phyloP scores from a whole-genome alignment of 2,888 invertebrate genomes.

The Pilophorus perplexus region DNA sequence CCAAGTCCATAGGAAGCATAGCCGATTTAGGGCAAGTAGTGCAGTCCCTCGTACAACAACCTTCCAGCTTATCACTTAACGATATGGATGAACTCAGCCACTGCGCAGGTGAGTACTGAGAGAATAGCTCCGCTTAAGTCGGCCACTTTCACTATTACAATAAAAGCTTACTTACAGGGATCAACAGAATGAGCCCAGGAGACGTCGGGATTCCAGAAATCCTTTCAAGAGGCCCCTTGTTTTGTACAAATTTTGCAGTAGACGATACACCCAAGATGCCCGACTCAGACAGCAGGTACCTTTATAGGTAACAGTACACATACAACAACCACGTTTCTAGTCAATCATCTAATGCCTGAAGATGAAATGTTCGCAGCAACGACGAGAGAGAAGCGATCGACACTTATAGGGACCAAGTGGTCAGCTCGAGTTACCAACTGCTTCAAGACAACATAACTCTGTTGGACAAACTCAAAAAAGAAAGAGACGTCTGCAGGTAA shows the following conservation, averaged over 20 bases:
- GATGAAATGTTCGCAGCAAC: no score
- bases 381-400: neutral
- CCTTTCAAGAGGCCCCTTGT: neutral
- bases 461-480: conserved; percentile 53
- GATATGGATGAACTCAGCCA: conserved; percentile 56
- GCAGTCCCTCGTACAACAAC: conserved; percentile 58
- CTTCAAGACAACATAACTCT: conserved; percentile 56
- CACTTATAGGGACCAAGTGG: conserved; percentile 44
- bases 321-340: no score
- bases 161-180: no score
- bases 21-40: conserved; percentile 53
- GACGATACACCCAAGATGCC: conserved; percentile 57
- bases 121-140: no score
- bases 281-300: conserved; percentile 54
- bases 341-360: no score
- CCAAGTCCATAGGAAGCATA: conserved; percentile 75
- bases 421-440: conserved; percentile 55
- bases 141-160: no score
- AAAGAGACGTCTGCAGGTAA: conserved; percentile 54
- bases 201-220: neutral
- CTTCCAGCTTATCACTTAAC: conserved; percentile 72
- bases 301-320: no score
- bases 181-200: neutral
- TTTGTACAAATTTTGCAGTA: conserved; percentile 58
- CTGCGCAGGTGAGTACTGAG: conserved; percentile 6